These are phyloP conservation scores for Uropetala carovei DNA, from an alignment of 2,888 invertebrate genomes.

Conservation along the genomic window DNA sequence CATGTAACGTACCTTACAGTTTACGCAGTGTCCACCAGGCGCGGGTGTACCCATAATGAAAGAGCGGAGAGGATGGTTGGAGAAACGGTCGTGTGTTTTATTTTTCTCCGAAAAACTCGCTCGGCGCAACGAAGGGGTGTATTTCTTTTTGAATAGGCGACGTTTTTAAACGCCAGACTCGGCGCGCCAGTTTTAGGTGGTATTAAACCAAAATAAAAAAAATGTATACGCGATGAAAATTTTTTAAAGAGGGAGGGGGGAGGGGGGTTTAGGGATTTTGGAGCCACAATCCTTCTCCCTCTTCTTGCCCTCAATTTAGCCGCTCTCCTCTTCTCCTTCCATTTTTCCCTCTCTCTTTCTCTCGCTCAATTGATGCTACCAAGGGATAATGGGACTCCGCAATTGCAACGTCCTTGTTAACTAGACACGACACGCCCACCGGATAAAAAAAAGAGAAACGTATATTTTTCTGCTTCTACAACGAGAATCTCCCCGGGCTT, in stretches of 20 bases:
- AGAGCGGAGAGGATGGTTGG: not conserved
- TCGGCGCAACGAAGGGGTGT: no score
- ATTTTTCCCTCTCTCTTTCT: not conserved
- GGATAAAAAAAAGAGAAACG: not conserved
- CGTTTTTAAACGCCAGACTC: no score
- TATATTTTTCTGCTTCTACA: not conserved
- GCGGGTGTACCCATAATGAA: not conserved
- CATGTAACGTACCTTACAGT: no score
- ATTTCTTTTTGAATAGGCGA: no score
- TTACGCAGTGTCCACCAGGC: no score
- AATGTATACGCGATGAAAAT: not conserved
- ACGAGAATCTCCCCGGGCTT: not conserved
- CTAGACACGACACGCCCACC: not conserved
- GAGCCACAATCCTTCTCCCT: not conserved
- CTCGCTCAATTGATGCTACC: constrained; percentile 19
- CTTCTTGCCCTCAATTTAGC: not conserved
- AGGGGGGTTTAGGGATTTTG: not conserved
- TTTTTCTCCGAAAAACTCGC: no score
- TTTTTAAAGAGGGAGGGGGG: not conserved
- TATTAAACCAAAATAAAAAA: not conserved
- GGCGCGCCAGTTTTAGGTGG: no score
- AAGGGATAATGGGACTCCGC: constrained; percentile 22
- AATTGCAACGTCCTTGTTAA: constrained; percentile 2
- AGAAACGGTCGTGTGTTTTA: no score
- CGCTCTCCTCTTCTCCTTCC: not conserved